phyloP scores from a whole-genome alignment of 2,888 invertebrate genomes.

The Eledone cirrhosa region DNA sequence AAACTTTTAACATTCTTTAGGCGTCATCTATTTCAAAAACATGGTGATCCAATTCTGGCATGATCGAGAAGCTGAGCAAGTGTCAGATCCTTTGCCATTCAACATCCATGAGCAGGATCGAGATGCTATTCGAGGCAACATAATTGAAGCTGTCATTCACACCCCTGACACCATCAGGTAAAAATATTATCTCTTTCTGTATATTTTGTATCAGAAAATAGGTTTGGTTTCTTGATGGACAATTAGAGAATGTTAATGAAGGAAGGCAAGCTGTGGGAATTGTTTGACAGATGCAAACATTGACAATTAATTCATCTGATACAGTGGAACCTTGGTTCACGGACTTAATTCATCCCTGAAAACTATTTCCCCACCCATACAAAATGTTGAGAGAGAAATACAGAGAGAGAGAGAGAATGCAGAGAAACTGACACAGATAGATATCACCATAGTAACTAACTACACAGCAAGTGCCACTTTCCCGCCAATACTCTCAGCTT shows the following conservation, averaged over 20 bases:
- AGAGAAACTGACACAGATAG: no score
- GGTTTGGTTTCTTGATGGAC: background rate
- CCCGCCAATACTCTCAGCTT: no score
- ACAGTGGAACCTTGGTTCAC: no score
- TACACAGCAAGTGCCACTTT: no score
- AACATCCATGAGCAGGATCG: slow-evolving; percentile 96
- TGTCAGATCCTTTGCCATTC: slow-evolving; percentile 73
- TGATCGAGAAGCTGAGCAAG: slow-evolving; percentile 66
- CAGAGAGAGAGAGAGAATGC: no score
- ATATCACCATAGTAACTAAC: no score
- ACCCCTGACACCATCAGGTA: slow-evolving; percentile 87
- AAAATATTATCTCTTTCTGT: background rate
- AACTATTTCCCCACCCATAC: no score
- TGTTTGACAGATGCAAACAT: no score
- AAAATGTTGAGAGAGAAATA: no score
- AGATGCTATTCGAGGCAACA: slow-evolving; percentile 87
- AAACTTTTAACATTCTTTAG: slow-evolving; percentile 40
- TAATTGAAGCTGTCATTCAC: slow-evolving; percentile 95
- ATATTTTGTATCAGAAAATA: background rate
- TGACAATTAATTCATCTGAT: no score
- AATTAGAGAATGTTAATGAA: background rate
- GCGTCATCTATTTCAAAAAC: slow-evolving; percentile 96
- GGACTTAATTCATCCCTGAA: no score
- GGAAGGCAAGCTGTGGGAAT: background rate
- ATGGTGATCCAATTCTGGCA: slow-evolving; percentile 87